These are phyloP conservation scores for Tortricodes alternella DNA, from an alignment of 2,888 invertebrate genomes.

Conservation along the genomic window DNA sequence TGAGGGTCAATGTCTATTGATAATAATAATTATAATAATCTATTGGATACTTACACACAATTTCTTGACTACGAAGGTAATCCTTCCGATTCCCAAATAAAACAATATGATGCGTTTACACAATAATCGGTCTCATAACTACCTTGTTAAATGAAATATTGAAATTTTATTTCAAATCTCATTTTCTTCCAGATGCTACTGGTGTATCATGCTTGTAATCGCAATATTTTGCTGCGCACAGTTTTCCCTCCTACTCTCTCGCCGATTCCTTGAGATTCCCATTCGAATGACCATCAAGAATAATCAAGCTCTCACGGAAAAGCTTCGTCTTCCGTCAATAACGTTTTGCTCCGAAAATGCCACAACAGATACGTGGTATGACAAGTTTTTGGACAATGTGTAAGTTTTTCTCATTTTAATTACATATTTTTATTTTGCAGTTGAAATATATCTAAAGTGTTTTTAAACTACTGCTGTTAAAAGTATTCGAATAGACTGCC, in stretches of 20 bases:
- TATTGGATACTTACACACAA: no score
- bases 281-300: constrained; percentile 16
- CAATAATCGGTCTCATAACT: background rate
- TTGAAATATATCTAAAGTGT: no score
- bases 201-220: constrained; percentile 14
- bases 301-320: constrained; percentile 16
- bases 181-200: constrained; percentile 18
- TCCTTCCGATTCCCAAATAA: no score
- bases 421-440: no score
- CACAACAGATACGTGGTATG: background rate
- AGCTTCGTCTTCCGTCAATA: constrained; percentile 2
- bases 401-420: background rate
- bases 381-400: constrained; percentile 16
- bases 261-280: constrained; percentile 20
- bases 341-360: constrained; percentile 21
- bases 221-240: constrained; percentile 17
- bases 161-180: background rate
- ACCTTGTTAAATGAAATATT: no score
- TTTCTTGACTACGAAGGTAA: no score
- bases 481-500: no score
- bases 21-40: background rate
- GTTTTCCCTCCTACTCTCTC: constrained; percentile 7
- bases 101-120: background rate
- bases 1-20: background rate
- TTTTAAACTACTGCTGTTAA: no score